Evolutionary conservation across 2,113 vertebrate species (phyloP), one percentile per base, ranked within the genome.

Genomic region (Coptodon rendalli): DNA sequence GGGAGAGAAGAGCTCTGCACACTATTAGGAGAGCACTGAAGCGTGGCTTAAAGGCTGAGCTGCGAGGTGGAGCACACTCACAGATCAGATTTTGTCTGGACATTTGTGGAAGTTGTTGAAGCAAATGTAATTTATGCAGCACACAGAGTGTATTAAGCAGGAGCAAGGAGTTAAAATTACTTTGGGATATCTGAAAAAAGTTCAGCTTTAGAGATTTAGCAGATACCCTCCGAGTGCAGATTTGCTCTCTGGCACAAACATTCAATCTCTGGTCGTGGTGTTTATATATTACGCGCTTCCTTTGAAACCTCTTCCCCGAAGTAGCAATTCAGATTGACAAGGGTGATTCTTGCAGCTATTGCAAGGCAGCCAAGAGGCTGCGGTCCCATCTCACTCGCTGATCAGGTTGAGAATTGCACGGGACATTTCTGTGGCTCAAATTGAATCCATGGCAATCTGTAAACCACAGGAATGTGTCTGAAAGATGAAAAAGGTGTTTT

Each of bases 371-470:
- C 92, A 87, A 85, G 84, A 87, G 93, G 88, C 38, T 56, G 66
- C 43, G 88, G 86, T 31, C 93, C 81, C 92, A 93, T 95, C 91
- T 96, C 82, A 52, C 54, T 61, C 17, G 13, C 84, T 90, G 93
- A 95, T 95, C 92, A 87, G 90, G 53, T 89, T 59, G 82, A 89
- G 86, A 94, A 93, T 92, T 86, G 91, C 86, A 83, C 17, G 22
- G 87, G 82, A 89, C 91, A 86, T 95, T 92, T 93, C 88, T 88
- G 90, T 73, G 92, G 89, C 87, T 91, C 94, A 96, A 95, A 97
- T 96, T 95, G 95, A 96, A 96, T 96, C 87, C 87, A 22, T 84
- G 86, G 89, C 93, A 93, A 95, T 96, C 94, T 96, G 92, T 95
- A 91, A 95, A 94, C 93, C 9, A 83, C 81, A 71, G 92, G 90